Conservation (phyloP, 2,113 vertebrate species). For the Thalassarche chlororhynchos region DNA sequence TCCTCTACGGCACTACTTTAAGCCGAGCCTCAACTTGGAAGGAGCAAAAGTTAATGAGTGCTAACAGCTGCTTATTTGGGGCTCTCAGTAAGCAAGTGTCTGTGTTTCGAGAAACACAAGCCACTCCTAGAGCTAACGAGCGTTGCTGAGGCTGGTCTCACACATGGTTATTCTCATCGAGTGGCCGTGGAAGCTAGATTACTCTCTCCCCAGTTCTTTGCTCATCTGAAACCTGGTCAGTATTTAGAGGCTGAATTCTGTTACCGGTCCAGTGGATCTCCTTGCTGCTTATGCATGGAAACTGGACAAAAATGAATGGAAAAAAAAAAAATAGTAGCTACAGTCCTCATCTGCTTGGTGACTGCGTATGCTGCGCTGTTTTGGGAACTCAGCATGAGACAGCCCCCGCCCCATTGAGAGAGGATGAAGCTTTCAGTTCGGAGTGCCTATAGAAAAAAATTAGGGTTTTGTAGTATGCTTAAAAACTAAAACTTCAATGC, state of each 20-base stretch:
- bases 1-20: neutral
- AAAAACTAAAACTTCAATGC: neutral
- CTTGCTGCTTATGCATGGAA: neutral
- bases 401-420: neutral
- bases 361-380: neutral
- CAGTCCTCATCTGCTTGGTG: neutral
- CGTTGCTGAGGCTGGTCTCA: rapidly evolving
- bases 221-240: neutral
- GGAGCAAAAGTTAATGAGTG: neutral
- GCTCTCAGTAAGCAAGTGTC: neutral
- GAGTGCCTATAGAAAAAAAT: neutral
- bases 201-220: neutral
- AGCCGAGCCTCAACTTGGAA: neutral
- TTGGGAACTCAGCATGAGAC: neutral
- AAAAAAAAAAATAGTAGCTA: neutral
- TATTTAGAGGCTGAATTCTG: neutral
- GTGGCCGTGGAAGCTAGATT: neutral
- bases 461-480: neutral
- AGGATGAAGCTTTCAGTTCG: neutral
- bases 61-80: neutral
- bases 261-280: neutral
- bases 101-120: neutral
- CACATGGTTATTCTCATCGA: rapidly evolving
- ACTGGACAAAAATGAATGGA: neutral
- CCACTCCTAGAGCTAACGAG: neutral